Base-by-base conservation (phyloP, 2,888 invertebrate genomes). In the Machimus rusticus region DNA sequence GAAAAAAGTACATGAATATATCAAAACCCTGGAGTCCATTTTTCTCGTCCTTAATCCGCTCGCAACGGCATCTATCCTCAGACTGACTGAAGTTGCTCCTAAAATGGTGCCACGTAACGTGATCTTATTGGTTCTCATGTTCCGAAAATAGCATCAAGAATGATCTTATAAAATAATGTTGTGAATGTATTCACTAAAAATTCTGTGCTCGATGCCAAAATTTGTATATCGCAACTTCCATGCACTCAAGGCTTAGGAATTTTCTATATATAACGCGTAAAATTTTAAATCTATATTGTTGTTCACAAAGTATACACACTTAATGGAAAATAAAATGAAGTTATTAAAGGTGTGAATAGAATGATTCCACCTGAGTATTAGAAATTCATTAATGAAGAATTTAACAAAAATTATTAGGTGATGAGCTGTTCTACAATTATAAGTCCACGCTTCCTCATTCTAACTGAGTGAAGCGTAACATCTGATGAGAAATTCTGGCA, bases 51-150 rank as follows among this genome's bases (percentile, higher is more conserved):
- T 66, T 28, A 66, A 88, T 89, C 88, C 89, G 89, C 90, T 91
- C 90, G 90, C 90, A 90, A 90, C 93, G 37, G 74, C 74, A 43
- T 46, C 94, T 93, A 86, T 82, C 87, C 87, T 77, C 19, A 86
- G 86, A 89, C 87, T 88, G 88, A 87, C 84, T 84, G 6, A 31
- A 93, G 94, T 93, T 94, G 93, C 93, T 94, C 94, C 94, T 94
- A 94, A 95, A 95, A 94, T 94, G 94, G 94, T 92, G 92, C 93
- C 93, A 91, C 93, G 95, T 94, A 95, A 95, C 93, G 94, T 94
- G 95, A 95, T 94, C 94, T 91, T 91, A 91, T 91, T 78, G 34
- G 57, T 55, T 78, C 77, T 74, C 46, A 28, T 23, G 86, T 86
- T 88, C 88, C 78, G 74, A 84, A 89, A 89, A 89, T 88, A 89